Percentiles rank a stretch among this genome's conserved stretches.
Conservation (phyloP, 2,797 vertebrate species). For the Trachops cirrhosus region DNA sequence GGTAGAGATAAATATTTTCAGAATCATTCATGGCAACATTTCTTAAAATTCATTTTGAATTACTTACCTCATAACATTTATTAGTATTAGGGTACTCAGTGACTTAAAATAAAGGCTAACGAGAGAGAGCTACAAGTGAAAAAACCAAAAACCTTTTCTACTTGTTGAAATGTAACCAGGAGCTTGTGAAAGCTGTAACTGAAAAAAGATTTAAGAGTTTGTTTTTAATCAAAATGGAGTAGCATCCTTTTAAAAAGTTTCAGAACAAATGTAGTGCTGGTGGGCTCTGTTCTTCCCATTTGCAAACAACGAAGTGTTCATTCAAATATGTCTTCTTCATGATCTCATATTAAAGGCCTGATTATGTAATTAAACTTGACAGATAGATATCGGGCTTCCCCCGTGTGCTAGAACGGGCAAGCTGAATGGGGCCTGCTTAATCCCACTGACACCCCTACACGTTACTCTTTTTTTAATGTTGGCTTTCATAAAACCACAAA, state of each 20-base stretch:
- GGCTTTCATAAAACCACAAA: slow-evolving; percentile 38
- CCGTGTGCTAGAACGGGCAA: neutral
- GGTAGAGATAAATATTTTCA: neutral
- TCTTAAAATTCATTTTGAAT: neutral
- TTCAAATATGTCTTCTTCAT: slow-evolving; percentile 27
- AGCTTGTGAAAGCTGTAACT: slow-evolving; percentile 8
- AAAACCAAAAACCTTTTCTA: neutral
- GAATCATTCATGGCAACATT: neutral
- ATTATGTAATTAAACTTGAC: neutral
- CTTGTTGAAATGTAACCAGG: neutral
- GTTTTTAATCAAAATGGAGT: slow-evolving; percentile 4
- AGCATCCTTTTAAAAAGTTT: neutral
- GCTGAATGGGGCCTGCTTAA: neutral
- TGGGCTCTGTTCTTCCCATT: neutral
- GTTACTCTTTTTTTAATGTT: neutral
- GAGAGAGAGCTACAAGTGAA: neutral
- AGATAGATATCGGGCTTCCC: neutral
- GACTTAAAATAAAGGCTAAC: neutral
- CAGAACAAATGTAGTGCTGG: neutral
- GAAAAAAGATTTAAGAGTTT: neutral
- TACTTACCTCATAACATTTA: neutral
- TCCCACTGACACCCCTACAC: neutral
- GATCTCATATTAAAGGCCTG: slow-evolving; percentile 2
- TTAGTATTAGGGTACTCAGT: neutral
- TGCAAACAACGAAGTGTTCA: neutral